phyloP scores from a whole-genome alignment of 2,113 vertebrate species.

The Ammodytes marinus region DNA sequence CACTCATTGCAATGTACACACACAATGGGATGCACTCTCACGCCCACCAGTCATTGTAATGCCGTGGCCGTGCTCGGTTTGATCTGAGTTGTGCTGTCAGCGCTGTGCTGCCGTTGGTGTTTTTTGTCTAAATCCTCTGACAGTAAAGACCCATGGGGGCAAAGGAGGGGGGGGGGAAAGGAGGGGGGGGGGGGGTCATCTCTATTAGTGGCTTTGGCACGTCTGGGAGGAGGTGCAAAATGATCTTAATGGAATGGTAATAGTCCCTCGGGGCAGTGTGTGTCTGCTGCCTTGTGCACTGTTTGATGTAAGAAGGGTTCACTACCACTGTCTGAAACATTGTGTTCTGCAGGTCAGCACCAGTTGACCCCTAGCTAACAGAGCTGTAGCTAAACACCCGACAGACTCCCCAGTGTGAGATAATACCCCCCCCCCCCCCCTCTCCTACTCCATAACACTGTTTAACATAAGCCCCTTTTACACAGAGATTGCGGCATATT shows the following conservation, averaged over 20 bases:
- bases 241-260: conserved; percentile 64
- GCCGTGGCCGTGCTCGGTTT: conserved; percentile 3
- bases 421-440: background rate
- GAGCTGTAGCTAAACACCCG: conserved; percentile 16
- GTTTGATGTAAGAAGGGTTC: conserved; percentile 39
- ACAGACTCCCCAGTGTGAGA: background rate
- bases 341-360: conserved; percentile 11
- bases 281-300: conserved; percentile 4
- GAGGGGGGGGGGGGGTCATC: conserved; percentile 45
- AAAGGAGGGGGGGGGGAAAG: too few species aligned
- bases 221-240: conserved; percentile 53
- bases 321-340: conserved; percentile 13
- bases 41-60: conserved; percentile 35
- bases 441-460: background rate
- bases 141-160: conserved; percentile 10
- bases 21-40: background rate
- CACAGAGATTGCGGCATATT: too few species aligned
- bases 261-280: conserved; percentile 37
- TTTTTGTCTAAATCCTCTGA: conserved; percentile 62
- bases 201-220: conserved; percentile 62
- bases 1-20: conserved; percentile 7
- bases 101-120: conserved; percentile 15
- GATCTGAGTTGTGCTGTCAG: conserved; percentile 28
- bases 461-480: background rate
- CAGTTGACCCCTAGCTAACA: conserved; percentile 32